Base-by-base conservation (phyloP, 2,888 invertebrate genomes). In the Oxystoma pomonae region DNA sequence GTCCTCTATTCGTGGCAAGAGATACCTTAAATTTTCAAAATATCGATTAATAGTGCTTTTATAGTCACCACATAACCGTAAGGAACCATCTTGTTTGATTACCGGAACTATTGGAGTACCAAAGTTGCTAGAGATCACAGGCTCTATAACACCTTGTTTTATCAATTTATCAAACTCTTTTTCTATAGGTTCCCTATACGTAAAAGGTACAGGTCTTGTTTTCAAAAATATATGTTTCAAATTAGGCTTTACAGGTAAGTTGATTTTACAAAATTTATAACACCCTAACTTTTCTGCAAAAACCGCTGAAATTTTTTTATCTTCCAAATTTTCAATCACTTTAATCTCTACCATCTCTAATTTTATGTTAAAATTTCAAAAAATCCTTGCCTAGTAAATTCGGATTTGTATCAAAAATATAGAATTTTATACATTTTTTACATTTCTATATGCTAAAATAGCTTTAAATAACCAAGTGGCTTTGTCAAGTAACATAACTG, bases 371-470 rank as follows among this genome's bases (percentile, higher is more conserved):
- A 60, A 60, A 16, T 16, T 60, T 17, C 1, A 60, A 17, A 17
- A 60, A 60, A 60, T 60, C 60, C 16, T 55, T 51, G n/a, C 60
- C 55, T 20, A 59, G 20, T 12, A 53, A 16, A 59, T 55, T 59
- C 21, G 60, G 60, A 17, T 21, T 22, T 21, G 52, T 53, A 18
- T 60, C 21, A 7, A 35, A 20, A 9, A 60, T 35, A 55, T 60
- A 60, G 16, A 20, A 55, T 57, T 2, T 57, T 2, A 57, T 20
- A 19, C 16, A 16, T 17, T 20, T 57, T 57, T 16, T 2, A 16
- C 57, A 57, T 35, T 35, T 35, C 12, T 35, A 35, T 35, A 7
- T 35, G 35, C 12, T 3, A 3, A 35, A 35, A 35, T 35, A 35
- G 35, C 12, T 35, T 35, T 35, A 35, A 7, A 35, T 35, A 35